These are phyloP conservation scores for Sminthurinus aureus DNA, from an alignment of 2,888 invertebrate species.

Conservation along the genomic window DNA sequence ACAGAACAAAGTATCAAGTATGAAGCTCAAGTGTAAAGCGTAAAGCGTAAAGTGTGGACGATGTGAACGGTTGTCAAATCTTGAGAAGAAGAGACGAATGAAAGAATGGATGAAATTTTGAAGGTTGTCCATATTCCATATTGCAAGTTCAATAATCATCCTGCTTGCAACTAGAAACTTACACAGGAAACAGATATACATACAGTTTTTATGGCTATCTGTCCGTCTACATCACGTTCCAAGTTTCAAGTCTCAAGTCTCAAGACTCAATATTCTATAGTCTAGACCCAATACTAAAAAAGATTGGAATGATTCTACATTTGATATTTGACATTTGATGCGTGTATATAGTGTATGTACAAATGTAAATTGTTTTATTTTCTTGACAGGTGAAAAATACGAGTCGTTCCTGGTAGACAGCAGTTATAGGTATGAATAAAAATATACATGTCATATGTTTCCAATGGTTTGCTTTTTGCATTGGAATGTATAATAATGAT, in stretches of 20 bases:
- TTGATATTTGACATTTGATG: too few species aligned
- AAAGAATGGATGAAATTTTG: not conserved
- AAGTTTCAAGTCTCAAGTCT: not conserved
- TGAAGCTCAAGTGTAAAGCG: not conserved
- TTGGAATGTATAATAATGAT: not conserved
- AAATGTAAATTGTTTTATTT: not conserved
- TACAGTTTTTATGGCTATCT: too few species aligned
- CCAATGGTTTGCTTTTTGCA: too few species aligned
- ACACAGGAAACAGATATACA: too few species aligned
- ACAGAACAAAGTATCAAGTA: too few species aligned
- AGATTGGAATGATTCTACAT: not conserved
- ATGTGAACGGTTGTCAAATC: not conserved
- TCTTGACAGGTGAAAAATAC: constrained; percentile 81
- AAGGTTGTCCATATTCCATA: not conserved
- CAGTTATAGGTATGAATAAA: constrained; percentile 72
- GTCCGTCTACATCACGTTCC: not conserved
- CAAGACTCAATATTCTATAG: not conserved
- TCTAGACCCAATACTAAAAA: not conserved
- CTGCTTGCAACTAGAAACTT: too few species aligned
- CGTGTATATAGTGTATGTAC: constrained; percentile 9
- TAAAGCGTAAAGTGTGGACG: not conserved
- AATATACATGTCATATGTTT: too few species aligned
- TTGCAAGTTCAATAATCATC: too few species aligned
- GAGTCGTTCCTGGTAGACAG: constrained; percentile 82
- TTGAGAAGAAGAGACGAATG: not conserved